Evolutionary conservation across 1,140 invertebrate genomes (phyloP).

Genomic region (Phenacoccus solenopsis): DNA sequence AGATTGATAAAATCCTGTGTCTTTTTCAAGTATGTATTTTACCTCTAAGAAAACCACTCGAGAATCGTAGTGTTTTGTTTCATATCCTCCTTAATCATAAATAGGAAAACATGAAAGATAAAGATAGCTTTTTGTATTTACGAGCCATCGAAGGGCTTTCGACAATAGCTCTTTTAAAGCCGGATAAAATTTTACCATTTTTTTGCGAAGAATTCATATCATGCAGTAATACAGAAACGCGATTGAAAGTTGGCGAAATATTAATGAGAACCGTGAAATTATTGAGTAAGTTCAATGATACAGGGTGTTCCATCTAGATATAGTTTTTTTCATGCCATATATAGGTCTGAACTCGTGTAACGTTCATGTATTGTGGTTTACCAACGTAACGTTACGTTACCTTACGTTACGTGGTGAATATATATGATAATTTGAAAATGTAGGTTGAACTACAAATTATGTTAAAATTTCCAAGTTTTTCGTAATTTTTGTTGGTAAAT

Average conservation of each 20-base stretch:
- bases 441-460: no score
- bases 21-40: constrained; percentile 26
- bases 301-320: no score
- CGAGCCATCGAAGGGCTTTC: constrained; percentile 61
- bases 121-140: constrained; percentile 75
- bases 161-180: constrained; percentile 45
- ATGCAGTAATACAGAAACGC: constrained; percentile 37
- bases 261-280: constrained; percentile 56
- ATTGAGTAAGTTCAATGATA: constrained; percentile 44
- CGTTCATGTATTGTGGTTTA: no score
- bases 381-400: no score
- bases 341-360: no score
- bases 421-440: no score
- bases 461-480: no score
- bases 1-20: constrained; percentile 41
- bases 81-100: neutral
- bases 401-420: no score
- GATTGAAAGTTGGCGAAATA: constrained; percentile 72
- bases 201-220: constrained; percentile 45
- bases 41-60: neutral
- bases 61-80: neutral
- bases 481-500: no score
- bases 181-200: constrained; percentile 51
- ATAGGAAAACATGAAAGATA: constrained; percentile 57
- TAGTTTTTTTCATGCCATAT: no score